These are phyloP conservation scores for Toxotes chatareus DNA, from an alignment of 2,113 vertebrate species.

Conservation along the genomic window DNA sequence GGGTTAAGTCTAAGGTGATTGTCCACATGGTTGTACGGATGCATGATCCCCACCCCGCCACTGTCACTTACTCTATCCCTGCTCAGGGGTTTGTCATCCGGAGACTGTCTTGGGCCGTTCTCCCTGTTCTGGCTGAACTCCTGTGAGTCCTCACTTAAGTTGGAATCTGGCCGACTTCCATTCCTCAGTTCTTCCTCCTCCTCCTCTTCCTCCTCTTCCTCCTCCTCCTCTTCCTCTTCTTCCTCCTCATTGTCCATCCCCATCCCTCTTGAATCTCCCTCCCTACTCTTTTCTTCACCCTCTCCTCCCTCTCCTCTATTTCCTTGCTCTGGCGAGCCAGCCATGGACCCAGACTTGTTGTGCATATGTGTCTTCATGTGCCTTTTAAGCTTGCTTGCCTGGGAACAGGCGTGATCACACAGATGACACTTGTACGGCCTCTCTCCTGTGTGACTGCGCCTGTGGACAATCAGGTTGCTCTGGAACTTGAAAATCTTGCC, in stretches of 20 bases:
- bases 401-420: slow-evolving; percentile 98
- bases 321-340: slow-evolving; percentile 94
- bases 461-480: slow-evolving; percentile 98
- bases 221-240: slow-evolving; percentile 93
- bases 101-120: slow-evolving; percentile 89
- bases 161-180: slow-evolving; percentile 94
- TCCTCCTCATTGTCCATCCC: slow-evolving; percentile 91
- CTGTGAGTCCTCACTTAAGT: slow-evolving; percentile 94
- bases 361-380: slow-evolving; percentile 99
- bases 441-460: slow-evolving; percentile 98
- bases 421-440: slow-evolving; percentile 99
- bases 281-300: slow-evolving; percentile 88
- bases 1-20: slow-evolving; percentile 94
- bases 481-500: slow-evolving; percentile 99
- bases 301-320: slow-evolving; percentile 92
- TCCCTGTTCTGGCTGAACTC: slow-evolving; percentile 91
- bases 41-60: slow-evolving; percentile 90
- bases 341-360: slow-evolving; percentile 95
- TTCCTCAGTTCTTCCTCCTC: slow-evolving; percentile 95
- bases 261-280: slow-evolving; percentile 89
- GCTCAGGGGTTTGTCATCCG: slow-evolving; percentile 88
- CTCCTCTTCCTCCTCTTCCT: slow-evolving; percentile 91
- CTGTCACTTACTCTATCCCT: slow-evolving; percentile 91
- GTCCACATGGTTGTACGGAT: slow-evolving; percentile 94
- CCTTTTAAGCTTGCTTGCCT: slow-evolving; percentile 99